These are phyloP conservation scores for Parambassis ranga DNA, from an alignment of 2,797 vertebrate genomes.

Conservation along the genomic window DNA sequence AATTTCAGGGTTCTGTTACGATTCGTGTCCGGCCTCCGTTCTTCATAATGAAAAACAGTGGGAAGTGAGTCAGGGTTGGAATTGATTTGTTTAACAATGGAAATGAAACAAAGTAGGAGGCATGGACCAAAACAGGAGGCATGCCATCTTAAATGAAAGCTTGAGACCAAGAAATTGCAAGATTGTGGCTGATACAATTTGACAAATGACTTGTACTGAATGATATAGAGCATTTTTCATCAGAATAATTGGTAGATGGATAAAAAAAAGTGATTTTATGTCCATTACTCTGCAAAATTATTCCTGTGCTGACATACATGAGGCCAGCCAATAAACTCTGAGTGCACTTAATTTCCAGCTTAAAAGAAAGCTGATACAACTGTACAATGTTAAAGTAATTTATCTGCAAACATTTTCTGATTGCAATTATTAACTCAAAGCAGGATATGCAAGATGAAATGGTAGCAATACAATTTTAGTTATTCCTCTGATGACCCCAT, in stretches of 20 bases:
- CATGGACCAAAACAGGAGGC: conserved; percentile 70
- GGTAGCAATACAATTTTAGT: conserved; percentile 36
- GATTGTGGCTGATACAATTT: conserved; percentile 68
- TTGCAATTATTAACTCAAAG: conserved; percentile 50
- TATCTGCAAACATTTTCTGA: conserved; percentile 14
- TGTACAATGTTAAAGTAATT: conserved; percentile 21
- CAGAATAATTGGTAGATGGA: conserved; percentile 60
- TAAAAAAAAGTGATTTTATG: conserved; percentile 35
- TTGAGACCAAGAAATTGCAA: conserved; percentile 71
- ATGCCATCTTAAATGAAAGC: conserved; percentile 67
- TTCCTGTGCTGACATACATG: conserved; percentile 5
- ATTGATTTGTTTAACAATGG: conserved; percentile 82
- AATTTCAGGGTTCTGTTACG: conserved; percentile 76
- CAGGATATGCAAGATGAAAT: conserved; percentile 32
- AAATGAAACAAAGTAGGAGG: conserved; percentile 78
- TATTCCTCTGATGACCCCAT: conserved; percentile 55
- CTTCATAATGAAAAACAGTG: conserved; percentile 78
- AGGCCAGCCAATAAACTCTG: conserved; percentile 19
- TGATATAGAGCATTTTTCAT: conserved; percentile 56
- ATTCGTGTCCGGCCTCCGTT: conserved; percentile 73
- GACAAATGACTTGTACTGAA: conserved; percentile 67
- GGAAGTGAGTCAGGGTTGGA: conserved; percentile 75
- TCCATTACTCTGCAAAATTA: conserved; percentile 42
- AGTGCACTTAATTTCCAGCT: conserved; percentile 23
- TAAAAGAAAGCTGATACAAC: background rate